A percentile compares a stretch with the other conserved stretches of the same genome.
phyloP scores from a whole-genome alignment of 2,888 invertebrate species.

The Lasioglossum pauxillum region DNA sequence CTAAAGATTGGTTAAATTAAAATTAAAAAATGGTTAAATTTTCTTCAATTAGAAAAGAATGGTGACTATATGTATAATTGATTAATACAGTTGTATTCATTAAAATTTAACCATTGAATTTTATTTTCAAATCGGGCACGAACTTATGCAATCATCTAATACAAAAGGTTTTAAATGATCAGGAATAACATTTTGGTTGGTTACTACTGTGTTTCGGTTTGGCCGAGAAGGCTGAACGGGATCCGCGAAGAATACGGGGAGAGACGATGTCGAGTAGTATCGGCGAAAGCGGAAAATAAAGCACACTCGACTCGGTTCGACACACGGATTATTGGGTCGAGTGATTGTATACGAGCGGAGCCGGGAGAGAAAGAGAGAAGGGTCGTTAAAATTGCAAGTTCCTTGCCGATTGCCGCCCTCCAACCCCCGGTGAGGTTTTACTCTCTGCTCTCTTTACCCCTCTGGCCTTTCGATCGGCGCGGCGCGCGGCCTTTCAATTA shows the following conservation, averaged over 20 bases:
- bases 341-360: conserved; percentile 45
- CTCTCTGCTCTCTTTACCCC: neutral
- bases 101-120: too few relatives aligned
- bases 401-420: conserved; percentile 26
- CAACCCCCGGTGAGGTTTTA: neutral
- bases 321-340: conserved; percentile 69
- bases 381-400: conserved; percentile 65
- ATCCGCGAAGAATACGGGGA: neutral
- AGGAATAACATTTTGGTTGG: too few relatives aligned
- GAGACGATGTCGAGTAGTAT: conserved; percentile 2
- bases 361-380: conserved; percentile 25
- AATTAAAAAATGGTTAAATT: too few relatives aligned
- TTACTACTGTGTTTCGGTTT: neutral
- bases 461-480: neutral
- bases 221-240: neutral
- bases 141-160: too few relatives aligned
- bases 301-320: conserved; percentile 53
- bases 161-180: too few relatives aligned
- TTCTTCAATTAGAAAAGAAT: too few relatives aligned
- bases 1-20: too few relatives aligned
- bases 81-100: too few relatives aligned
- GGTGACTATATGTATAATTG: too few relatives aligned
- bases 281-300: conserved; percentile 44
- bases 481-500: conserved; percentile 65
- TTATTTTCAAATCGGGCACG: too few relatives aligned